phyloP scores from a whole-genome alignment of 2,113 vertebrate species.

The Saguinus imperator region DNA sequence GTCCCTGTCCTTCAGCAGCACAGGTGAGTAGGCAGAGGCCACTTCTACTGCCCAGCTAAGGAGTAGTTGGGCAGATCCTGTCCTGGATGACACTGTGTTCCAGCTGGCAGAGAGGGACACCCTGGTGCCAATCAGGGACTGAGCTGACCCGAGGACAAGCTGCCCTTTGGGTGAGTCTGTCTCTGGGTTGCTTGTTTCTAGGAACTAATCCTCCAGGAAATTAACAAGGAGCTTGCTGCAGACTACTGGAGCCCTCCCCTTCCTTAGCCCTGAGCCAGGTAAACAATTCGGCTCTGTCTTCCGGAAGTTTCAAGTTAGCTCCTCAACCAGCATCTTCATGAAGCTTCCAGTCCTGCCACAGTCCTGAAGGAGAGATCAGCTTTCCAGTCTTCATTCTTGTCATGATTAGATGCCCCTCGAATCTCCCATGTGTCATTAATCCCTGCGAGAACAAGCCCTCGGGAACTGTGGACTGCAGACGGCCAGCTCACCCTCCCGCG shows the following conservation, averaged over 20 bases:
- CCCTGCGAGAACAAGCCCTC: neutral
- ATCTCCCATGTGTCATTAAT: neutral
- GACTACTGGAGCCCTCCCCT: neutral
- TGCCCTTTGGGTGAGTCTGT: neutral
- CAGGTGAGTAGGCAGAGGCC: neutral
- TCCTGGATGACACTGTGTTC: neutral
- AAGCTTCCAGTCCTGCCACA: neutral
- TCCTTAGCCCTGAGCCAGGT: neutral
- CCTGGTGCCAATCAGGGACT: neutral
- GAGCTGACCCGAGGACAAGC: neutral
- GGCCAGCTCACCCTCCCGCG: neutral
- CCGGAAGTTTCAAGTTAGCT: neutral
- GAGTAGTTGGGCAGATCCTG: neutral
- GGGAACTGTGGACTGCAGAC: neutral
- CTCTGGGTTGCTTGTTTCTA: neutral
- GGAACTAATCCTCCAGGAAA: too few species aligned
- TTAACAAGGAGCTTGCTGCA: rapidly evolving
- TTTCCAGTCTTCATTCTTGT: neutral
- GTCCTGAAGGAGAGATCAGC: neutral
- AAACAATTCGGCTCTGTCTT: neutral
- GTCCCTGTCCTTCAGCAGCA: neutral
- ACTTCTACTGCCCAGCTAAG: neutral
- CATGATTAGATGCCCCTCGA: neutral
- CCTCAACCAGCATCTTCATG: neutral
- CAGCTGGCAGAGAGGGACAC: too few species aligned